These are phyloP conservation scores for Pecten maximus DNA, from an alignment of 2,888 invertebrate species.

Conservation along the genomic window DNA sequence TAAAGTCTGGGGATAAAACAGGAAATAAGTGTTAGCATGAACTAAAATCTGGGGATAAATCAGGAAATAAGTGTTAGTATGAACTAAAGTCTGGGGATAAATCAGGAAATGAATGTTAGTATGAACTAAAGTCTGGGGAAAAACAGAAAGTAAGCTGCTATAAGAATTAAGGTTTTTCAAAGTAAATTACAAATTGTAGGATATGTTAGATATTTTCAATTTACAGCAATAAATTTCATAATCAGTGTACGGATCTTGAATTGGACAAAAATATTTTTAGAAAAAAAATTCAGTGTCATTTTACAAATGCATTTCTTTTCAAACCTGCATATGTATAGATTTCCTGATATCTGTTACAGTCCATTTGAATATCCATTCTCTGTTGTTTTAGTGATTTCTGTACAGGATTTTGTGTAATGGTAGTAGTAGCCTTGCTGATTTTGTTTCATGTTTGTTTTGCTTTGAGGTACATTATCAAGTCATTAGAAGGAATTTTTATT, in stretches of 20 bases:
- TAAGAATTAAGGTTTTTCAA: no score
- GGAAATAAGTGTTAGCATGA: neutral
- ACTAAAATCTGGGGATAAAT: neutral
- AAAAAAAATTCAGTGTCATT: no score
- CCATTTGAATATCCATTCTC: neutral
- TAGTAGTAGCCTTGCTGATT: neutral
- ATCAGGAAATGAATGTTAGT: no score
- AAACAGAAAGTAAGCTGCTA: neutral
- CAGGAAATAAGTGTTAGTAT: neutral
- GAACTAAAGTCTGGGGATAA: no score
- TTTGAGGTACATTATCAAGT: neutral
- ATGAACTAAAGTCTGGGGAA: neutral
- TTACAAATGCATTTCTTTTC: neutral
- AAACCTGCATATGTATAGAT: neutral
- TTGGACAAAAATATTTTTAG: no score
- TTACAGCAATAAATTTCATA: no score
- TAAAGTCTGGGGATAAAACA: neutral
- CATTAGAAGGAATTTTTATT: neutral
- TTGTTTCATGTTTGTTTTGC: neutral
- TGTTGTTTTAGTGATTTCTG: neutral
- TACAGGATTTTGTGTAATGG: neutral
- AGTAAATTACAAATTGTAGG: no score
- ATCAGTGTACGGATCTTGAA: no score
- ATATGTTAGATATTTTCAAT: no score
- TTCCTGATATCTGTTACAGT: neutral